Conservation (phyloP, 2,113 vertebrate genomes). For the Pomatorhinus ruficollis region DNA sequence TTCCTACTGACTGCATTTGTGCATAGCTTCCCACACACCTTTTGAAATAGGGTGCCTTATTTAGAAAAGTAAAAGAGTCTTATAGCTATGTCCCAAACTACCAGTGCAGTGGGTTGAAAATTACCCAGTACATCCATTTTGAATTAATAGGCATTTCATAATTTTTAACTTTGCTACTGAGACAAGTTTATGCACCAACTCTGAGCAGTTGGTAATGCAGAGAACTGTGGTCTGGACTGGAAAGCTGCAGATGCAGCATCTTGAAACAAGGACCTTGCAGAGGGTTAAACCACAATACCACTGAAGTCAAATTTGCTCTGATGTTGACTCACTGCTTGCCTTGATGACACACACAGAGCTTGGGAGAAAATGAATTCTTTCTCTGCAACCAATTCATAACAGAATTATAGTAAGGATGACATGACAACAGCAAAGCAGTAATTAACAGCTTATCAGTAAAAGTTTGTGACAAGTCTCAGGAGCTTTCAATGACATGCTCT, state of each 20-base stretch:
- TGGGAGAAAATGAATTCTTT: background rate
- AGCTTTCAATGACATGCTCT: background rate
- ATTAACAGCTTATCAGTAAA: background rate
- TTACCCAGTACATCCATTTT: background rate
- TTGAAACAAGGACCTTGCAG: background rate
- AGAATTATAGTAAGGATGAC: background rate
- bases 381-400: background rate
- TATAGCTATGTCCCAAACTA: background rate
- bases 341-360: background rate
- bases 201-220: background rate
- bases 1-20: constrained; percentile 33
- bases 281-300: background rate
- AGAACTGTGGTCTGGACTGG: background rate
- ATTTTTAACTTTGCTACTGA: background rate
- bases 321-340: background rate
- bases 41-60: constrained; percentile 19
- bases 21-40: constrained; percentile 14
- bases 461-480: background rate
- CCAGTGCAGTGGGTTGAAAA: constrained; percentile 13
- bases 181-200: background rate
- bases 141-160: background rate
- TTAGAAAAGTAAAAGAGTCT: background rate
- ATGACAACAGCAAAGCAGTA: background rate
- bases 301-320: background rate
- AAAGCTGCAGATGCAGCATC: background rate